Percentiles rank a stretch among this genome's conserved stretches.
phyloP scores from a whole-genome alignment of 2,888 invertebrate genomes.

The Philereme vetulata region DNA sequence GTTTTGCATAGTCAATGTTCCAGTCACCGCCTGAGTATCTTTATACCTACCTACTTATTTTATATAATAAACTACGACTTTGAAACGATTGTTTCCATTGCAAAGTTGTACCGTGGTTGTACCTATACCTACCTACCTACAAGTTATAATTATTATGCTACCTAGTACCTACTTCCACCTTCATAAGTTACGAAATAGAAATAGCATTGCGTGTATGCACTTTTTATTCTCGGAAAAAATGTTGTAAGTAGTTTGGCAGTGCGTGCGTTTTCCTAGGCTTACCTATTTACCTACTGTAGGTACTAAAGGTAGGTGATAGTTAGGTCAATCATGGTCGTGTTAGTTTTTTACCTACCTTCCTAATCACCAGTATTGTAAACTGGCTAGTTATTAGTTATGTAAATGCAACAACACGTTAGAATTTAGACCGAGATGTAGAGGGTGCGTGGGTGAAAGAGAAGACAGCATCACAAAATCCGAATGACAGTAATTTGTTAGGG shows the following conservation, averaged over 20 bases:
- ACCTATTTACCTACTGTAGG: no score
- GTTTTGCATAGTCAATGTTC: constrained; percentile 8
- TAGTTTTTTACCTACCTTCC: not conserved
- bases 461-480: no score
- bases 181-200: not conserved
- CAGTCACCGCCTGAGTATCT: constrained; percentile 10
- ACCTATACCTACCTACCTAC: no score
- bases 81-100: constrained; percentile 3
- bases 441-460: no score
- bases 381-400: no score
- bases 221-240: not conserved
- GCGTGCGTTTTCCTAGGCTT: not conserved
- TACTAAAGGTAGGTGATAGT: constrained; percentile 1
- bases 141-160: not conserved
- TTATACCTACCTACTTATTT: constrained; percentile 5
- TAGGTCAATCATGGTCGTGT: not conserved
- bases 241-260: not conserved
- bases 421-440: no score
- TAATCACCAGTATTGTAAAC: no score
- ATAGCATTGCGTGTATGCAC: not conserved
- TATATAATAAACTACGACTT: constrained; percentile 3
- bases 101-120: no score
- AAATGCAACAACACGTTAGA: no score
- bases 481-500: not conserved
- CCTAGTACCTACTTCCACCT: not conserved